These are phyloP conservation scores for Drosophila nikananu DNA, from an alignment of 1,140 invertebrate species.

Conservation along the genomic window DNA sequence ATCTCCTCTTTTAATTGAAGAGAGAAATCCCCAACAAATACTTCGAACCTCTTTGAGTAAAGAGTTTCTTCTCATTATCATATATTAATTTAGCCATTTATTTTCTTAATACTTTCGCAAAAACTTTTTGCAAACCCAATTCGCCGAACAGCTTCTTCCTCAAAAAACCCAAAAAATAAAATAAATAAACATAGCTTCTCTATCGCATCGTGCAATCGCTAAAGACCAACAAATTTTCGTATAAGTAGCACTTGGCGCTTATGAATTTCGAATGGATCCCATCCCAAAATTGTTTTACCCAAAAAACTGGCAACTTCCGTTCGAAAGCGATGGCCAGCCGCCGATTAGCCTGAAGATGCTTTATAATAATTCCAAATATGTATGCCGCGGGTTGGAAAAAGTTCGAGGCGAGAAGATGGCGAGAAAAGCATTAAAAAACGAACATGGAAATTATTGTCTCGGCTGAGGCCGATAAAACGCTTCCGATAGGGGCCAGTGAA, in stretches of 20 bases:
- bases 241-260: slow-evolving; percentile 55
- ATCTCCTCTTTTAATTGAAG: no score
- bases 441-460: slow-evolving; percentile 80
- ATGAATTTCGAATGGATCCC: slow-evolving; percentile 37
- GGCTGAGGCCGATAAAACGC: slow-evolving; percentile 63
- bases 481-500: slow-evolving; percentile 73
- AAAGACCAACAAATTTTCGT: slow-evolving; percentile 19
- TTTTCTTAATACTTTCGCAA: background rate
- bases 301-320: slow-evolving; percentile 65
- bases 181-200: slow-evolving; percentile 6
- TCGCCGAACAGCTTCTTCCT: slow-evolving; percentile 4
- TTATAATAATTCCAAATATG: slow-evolving; percentile 80
- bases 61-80: slow-evolving; percentile 10
- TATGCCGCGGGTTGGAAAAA: slow-evolving; percentile 34
- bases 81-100: background rate
- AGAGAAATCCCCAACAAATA: background rate
- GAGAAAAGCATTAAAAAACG: slow-evolving; percentile 59
- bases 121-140: slow-evolving; percentile 21
- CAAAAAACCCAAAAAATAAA: background rate
- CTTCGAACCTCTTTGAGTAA: background rate
- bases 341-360: slow-evolving; percentile 58
- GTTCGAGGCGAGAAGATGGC: slow-evolving; percentile 33
- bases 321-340: slow-evolving; percentile 56
- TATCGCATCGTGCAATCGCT: slow-evolving; percentile 28
- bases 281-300: slow-evolving; percentile 51